Evolutionary conservation across 2,113 vertebrate genomes (phyloP), one percentile per base, ranked within the genome.

Genomic region (Phylloscopus trochiloides): DNA sequence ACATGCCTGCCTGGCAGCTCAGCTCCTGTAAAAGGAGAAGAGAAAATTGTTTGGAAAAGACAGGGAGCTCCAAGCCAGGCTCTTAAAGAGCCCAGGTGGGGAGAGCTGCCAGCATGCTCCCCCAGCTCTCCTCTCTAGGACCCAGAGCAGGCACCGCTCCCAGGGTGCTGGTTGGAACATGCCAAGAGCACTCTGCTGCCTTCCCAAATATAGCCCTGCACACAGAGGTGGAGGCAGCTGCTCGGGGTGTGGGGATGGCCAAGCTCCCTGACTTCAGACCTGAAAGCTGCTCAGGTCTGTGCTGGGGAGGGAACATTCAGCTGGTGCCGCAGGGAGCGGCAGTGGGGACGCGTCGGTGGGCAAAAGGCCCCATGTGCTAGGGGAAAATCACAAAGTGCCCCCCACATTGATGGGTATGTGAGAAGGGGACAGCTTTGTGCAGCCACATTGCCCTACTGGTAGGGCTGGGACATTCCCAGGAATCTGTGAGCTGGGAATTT

Each of bases 121-220:
- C 10, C 31, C 36, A 6, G 20, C 76, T n/a, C 52, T 10, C 29
- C 82, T 50, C 71, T 57, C 70, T 10, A 19, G 70, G 58, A 47
- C 40, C 94, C 7, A 1, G 54, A 31, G 94, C 65, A 79, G 66
- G 3, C 72, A 10, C 31, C 0, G 0, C 84, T 88, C 51, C 70
- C 74, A 16, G 29, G 22, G 45, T 3, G 15, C 59, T 57, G 0
- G 6, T 8, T 55, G 45, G 85, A 65, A 80, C 84, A 12, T 4
- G 86, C 87, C 75, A 24, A 57, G 58, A 12, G 6, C 34, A 1
- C 3, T 1, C 76, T 32, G 79, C 58, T 5, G 7, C n/a, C 58
- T 91, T 86, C 92, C 96, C 96, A 96, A 97, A 97, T 96, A 96
- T 93, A 96, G 96, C 63, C 57, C 43, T 40, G 91, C 62, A 21